Evolutionary conservation across 2,113 vertebrate genomes (phyloP).

Genomic region (Daboia siamensis): DNA sequence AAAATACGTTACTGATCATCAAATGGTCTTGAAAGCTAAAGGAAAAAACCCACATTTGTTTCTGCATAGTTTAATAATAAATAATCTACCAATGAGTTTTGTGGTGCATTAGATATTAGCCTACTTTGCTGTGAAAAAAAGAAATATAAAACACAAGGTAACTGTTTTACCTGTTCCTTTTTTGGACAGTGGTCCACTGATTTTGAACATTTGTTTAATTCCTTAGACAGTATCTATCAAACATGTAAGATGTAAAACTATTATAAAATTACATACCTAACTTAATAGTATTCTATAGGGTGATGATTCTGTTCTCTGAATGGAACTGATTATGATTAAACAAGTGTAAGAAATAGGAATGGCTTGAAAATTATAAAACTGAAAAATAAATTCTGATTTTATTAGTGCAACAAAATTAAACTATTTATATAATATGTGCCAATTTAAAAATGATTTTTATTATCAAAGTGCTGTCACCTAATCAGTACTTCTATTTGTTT

Average conservation of each 20-base stretch:
- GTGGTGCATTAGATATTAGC: conserved; percentile 4
- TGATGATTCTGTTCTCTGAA: conserved; percentile 16
- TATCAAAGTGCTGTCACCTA: neutral
- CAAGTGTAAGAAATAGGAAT: neutral
- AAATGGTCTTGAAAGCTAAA: neutral
- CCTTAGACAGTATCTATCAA: neutral
- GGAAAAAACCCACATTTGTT: conserved; percentile 33
- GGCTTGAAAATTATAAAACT: neutral
- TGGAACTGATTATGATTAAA: neutral
- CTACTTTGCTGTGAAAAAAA: neutral
- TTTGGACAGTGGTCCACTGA: neutral
- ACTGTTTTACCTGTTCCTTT: neutral
- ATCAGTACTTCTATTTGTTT: conserved; percentile 34
- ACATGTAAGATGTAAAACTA: neutral
- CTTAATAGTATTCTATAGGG: conserved; percentile 15
- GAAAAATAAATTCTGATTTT: neutral
- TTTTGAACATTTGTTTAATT: neutral
- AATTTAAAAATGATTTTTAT: neutral
- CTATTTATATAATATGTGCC: neutral
- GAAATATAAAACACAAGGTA: neutral
- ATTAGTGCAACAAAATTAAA: neutral
- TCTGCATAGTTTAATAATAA: neutral
- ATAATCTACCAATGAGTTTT: neutral
- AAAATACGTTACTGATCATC: neutral
- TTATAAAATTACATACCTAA: neutral